These are phyloP conservation scores for Hippocampus kuda DNA, from an alignment of 2,797 vertebrate species.

Conservation along the genomic window DNA sequence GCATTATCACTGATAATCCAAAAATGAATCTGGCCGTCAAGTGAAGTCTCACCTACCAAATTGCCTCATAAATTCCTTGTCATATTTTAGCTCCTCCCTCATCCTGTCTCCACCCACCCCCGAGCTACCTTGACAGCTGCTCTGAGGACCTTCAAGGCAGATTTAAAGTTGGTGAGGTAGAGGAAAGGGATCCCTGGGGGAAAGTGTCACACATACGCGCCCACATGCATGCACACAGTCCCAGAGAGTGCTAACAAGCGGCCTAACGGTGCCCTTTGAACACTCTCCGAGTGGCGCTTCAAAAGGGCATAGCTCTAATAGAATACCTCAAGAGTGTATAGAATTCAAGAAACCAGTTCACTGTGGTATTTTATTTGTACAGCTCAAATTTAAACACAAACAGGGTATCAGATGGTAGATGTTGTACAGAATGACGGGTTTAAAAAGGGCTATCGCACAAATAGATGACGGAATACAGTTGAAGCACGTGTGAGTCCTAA, in stretches of 20 bases:
- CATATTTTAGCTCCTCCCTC: no score
- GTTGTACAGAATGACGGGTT: slow-evolving; percentile 5
- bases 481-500: slow-evolving; percentile 38
- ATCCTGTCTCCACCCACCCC: no score
- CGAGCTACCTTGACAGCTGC: not conserved
- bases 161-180: slow-evolving; percentile 58
- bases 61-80: no score
- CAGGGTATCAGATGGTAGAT: slow-evolving; percentile 11
- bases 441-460: slow-evolving; percentile 13
- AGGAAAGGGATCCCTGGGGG: slow-evolving; percentile 43
- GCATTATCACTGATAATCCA: no score
- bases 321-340: slow-evolving; percentile 22
- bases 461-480: slow-evolving; percentile 33
- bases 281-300: slow-evolving; percentile 49
- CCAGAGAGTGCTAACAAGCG: slow-evolving; percentile 51
- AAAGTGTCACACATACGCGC: slow-evolving; percentile 20
- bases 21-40: no score
- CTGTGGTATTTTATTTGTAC: slow-evolving; percentile 16
- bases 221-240: slow-evolving; percentile 14
- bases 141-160: slow-evolving; percentile 55
- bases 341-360: slow-evolving; percentile 48
- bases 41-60: no score
- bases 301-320: slow-evolving; percentile 36
- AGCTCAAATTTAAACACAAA: slow-evolving; percentile 5
- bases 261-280: slow-evolving; percentile 48